phyloP scores from a whole-genome alignment of 2,888 invertebrate genomes.

The Tetheella fluctuosa region DNA sequence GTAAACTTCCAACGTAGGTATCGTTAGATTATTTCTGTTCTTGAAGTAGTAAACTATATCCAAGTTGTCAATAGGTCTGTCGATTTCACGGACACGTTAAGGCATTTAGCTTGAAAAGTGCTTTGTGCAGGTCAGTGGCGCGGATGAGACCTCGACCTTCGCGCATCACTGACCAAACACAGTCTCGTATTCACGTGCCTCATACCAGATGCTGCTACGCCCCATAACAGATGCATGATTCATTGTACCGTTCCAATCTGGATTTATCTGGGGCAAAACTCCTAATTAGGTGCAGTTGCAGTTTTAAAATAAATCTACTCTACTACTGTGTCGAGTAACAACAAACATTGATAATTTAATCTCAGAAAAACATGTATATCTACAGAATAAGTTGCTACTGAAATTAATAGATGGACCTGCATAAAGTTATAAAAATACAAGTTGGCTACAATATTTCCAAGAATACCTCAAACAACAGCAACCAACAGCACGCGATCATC shows the following conservation, averaged over 20 bases:
- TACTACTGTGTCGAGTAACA: background rate
- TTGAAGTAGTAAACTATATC: background rate
- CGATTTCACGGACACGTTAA: constrained; percentile 15
- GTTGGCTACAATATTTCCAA: constrained; percentile 37
- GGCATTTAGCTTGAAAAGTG: constrained; percentile 37
- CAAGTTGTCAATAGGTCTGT: constrained; percentile 5
- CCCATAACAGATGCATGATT: constrained; percentile 58
- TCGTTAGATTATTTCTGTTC: background rate
- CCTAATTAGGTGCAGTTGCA: constrained; percentile 13
- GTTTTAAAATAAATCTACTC: background rate
- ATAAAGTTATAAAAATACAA: constrained; percentile 26
- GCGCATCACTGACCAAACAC: constrained; percentile 72
- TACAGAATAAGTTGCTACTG: background rate
- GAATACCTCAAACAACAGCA: constrained; percentile 41
- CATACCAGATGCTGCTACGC: constrained; percentile 66
- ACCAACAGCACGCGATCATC: constrained; percentile 49
- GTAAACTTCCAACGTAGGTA: background rate
- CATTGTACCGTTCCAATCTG: constrained; percentile 33
- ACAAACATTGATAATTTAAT: background rate
- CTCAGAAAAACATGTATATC: background rate
- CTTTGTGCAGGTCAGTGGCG: constrained; percentile 56
- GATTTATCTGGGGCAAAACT: constrained; percentile 32
- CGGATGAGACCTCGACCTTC: constrained; percentile 77
- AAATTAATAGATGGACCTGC: constrained; percentile 20
- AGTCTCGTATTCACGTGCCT: constrained; percentile 59